These are phyloP conservation scores for Rhizoglyphus robini DNA, from an alignment of 1,140 invertebrate species.

Conservation along the genomic window DNA sequence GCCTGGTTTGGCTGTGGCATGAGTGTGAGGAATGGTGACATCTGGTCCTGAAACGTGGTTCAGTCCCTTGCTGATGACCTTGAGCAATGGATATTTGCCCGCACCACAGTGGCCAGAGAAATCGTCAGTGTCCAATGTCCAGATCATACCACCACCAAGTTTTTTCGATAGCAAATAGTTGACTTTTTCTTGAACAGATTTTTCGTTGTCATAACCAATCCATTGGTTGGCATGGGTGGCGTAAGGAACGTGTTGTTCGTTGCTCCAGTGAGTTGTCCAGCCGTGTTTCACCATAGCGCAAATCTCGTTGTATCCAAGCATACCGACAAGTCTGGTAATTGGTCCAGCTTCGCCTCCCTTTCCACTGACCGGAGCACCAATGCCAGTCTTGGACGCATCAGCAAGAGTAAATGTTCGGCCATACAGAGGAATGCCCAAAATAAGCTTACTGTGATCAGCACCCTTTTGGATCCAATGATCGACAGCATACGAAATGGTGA, in stretches of 20 bases:
- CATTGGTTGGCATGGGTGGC: constrained; percentile 48
- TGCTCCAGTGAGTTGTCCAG: constrained; percentile 6
- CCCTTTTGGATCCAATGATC: constrained; percentile 51
- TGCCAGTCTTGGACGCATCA: neutral
- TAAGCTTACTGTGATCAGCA: constrained; percentile 52
- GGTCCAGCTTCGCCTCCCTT: constrained; percentile 59
- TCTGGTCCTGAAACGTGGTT: neutral
- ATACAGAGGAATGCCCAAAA: constrained; percentile 50
- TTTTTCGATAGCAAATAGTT: constrained; percentile 31
- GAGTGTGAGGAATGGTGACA: neutral
- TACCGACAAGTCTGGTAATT: constrained; percentile 32
- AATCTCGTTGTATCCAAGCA: constrained; percentile 35
- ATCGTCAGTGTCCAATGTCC: constrained; percentile 45
- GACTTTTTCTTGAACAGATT: constrained; percentile 25
- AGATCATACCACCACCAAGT: constrained; percentile 47
- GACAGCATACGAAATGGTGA: constrained; percentile 13
- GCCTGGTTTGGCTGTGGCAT: neutral
- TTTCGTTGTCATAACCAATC: constrained; percentile 61
- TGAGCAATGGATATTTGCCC: constrained; percentile 30
- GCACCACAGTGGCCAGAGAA: constrained; percentile 30
- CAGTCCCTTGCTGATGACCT: constrained; percentile 24
- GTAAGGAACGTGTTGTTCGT: constrained; percentile 46
- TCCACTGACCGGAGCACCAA: constrained; percentile 47
- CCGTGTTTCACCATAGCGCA: neutral
- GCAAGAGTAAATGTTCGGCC: constrained; percentile 48